Percentiles rank a stretch among this genome's conserved stretches.
Conservation (phyloP, 2,113 vertebrate species). For the Butorides virescens region DNA sequence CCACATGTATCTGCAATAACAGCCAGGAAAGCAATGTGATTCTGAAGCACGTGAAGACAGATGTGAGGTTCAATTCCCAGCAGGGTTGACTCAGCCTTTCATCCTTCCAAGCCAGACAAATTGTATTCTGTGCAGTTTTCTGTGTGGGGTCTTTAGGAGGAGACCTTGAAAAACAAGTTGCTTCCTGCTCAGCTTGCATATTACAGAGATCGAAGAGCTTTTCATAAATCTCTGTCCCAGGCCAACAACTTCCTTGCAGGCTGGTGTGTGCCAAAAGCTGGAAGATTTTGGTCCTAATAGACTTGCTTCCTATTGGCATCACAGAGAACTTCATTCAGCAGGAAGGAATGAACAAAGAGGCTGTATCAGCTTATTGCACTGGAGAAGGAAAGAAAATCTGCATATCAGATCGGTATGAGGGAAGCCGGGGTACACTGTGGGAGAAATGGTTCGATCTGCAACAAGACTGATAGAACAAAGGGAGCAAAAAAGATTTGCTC, state of each 20-base stretch:
- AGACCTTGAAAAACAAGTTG: slow-evolving; percentile 46
- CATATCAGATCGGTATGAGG: neutral
- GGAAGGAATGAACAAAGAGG: slow-evolving; percentile 22
- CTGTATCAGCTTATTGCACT: neutral
- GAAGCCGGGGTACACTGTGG: neutral
- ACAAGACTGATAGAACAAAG: neutral
- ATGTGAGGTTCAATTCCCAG: slow-evolving; percentile 47
- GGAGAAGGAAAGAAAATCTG: neutral
- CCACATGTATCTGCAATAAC: slow-evolving; percentile 11
- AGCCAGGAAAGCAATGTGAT: slow-evolving; percentile 28
- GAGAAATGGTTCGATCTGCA: neutral
- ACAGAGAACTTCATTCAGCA: neutral
- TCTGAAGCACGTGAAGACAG: slow-evolving; percentile 35
- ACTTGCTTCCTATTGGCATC: slow-evolving; percentile 23
- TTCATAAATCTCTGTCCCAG: slow-evolving; percentile 19
- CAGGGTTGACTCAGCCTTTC: slow-evolving; percentile 53
- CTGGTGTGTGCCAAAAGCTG: neutral
- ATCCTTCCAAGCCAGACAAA: slow-evolving; percentile 37
- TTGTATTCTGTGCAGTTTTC: slow-evolving; percentile 16
- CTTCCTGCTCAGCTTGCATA: slow-evolving; percentile 26
- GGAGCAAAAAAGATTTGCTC: neutral
- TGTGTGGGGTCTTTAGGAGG: slow-evolving; percentile 40
- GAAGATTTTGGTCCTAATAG: neutral
- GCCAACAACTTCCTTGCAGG: neutral
- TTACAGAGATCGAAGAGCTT: neutral